These are phyloP conservation scores for Pseudorasbora parva DNA, from an alignment of 2,113 vertebrate species.

Conservation along the genomic window DNA sequence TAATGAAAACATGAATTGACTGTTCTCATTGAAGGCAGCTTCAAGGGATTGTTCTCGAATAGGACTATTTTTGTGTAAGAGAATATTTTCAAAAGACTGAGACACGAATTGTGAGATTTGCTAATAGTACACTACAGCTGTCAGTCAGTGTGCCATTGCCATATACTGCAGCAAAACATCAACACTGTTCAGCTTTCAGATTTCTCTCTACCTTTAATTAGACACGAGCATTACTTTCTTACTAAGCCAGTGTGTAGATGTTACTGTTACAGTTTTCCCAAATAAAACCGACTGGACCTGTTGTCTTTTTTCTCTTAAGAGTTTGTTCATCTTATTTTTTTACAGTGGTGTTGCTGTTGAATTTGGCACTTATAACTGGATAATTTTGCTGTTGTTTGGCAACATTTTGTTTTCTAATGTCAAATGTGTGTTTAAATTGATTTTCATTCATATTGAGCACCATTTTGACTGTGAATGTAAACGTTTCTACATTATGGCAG, in stretches of 20 bases:
- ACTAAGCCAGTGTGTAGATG: not conserved
- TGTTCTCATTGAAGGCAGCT: conserved; percentile 14
- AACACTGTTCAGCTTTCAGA: not conserved
- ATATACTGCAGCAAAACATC: not conserved
- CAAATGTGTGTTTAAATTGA: not conserved
- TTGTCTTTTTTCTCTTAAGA: not conserved
- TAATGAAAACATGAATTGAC: not conserved
- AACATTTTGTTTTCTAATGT: not conserved
- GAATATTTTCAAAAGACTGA: not conserved
- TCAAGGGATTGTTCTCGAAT: not conserved
- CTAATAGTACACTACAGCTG: not conserved
- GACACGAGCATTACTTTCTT: not conserved
- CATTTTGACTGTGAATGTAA: not conserved
- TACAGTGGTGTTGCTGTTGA: too few species aligned
- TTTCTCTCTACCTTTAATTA: not conserved
- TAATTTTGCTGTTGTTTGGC: not conserved
- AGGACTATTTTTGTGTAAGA: not conserved
- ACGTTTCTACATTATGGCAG: not conserved
- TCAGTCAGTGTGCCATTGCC: not conserved
- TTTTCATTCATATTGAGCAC: not conserved
- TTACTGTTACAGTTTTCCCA: not conserved
- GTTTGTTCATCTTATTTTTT: not conserved
- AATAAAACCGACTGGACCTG: not conserved
- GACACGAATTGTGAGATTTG: not conserved
- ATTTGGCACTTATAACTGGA: not conserved